Evolutionary conservation across 2,797 vertebrate genomes (phyloP), one percentile per base, ranked within the genome.

Genomic region (Danio aesculapii): DNA sequence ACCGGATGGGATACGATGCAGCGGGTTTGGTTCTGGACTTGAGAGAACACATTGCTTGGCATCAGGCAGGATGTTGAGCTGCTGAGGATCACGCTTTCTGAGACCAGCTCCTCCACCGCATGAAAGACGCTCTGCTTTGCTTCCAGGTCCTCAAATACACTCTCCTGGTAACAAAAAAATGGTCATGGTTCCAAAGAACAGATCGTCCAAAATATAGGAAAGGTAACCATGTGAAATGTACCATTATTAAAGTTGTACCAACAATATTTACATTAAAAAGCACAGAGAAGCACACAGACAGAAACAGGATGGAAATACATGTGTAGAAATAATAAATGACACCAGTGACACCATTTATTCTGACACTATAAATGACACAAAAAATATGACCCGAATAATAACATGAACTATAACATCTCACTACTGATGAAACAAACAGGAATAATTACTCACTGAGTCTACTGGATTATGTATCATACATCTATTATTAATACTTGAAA

Each of bases 1-100:
- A 99, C 98, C 79, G 98, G 98, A 85, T 99, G 98, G 0, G 96
- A 96, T 85, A 99, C 94, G 0, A 99, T 90, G 88, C 98, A 99
- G 83, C 97, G 97, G 50, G 92, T 94, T 84, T 90, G 92, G 6
- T 94, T 94, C 46, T 92, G 94, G 66, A 99, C 90, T 71, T 90
- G 92, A 5, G 93, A 89, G 88, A 99, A 99, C 85, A 99, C 86
- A 41, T 89, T 93, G 90, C 96, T 96, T 5, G 98, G 98, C 84
- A 99, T 91, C 87, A 99, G 93, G 76, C 95, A 97, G 47, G 98
- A 99, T 11, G 95, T 97, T 0, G 98, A 99, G 90, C 98, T 99
- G 92, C 96, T 96, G 83, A 99, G 88, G 88, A 98, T 90, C 16
- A 95, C 92, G 0, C 84, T 88, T 43, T 95, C 90, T 7, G 86